Evolutionary conservation across 2,113 vertebrate genomes (phyloP).

Genomic region (Solea senegalensis): DNA sequence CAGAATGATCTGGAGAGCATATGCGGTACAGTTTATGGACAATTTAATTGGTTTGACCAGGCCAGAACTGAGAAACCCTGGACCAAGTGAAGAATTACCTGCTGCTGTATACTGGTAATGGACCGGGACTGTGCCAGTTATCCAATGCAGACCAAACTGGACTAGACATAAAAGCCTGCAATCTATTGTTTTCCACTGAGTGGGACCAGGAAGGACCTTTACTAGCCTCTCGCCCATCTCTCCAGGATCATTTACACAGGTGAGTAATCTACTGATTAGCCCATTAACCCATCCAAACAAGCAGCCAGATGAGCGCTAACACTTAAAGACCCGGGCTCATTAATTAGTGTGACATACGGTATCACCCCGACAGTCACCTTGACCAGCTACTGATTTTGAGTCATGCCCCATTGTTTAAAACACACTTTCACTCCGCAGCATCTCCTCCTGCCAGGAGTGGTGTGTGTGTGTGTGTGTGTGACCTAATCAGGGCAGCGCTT

Average conservation of each 20-base stretch:
- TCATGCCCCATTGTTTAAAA: slow-evolving; percentile 41
- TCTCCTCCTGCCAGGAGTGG: slow-evolving; percentile 29
- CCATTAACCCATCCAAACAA: slow-evolving; percentile 46
- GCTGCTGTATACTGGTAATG: slow-evolving; percentile 6
- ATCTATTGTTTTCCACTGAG: slow-evolving; percentile 33
- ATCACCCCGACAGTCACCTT: slow-evolving; percentile 41
- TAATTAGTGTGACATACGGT: slow-evolving; percentile 59
- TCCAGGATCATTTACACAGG: slow-evolving; percentile 55
- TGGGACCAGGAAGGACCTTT: slow-evolving; percentile 26
- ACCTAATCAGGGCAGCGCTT: slow-evolving; percentile 55
- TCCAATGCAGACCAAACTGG: slow-evolving; percentile 29
- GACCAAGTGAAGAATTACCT: slow-evolving; percentile 24
- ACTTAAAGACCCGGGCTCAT: slow-evolving; percentile 34
- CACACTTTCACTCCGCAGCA: slow-evolving; percentile 21
- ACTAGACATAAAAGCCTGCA: slow-evolving; percentile 27
- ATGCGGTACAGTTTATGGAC: background rate
- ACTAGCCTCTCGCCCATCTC: slow-evolving; percentile 20
- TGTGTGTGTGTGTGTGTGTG: slow-evolving; percentile 20
- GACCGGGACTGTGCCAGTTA: slow-evolving; percentile 11
- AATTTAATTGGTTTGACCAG: slow-evolving; percentile 10
- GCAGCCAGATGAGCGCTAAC: slow-evolving; percentile 34
- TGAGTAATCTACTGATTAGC: slow-evolving; percentile 67
- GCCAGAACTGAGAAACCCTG: slow-evolving; percentile 11
- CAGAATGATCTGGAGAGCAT: slow-evolving; percentile 20
- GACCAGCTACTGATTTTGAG: slow-evolving; percentile 31